Conservation (phyloP, 1,140 invertebrate species). For the Apis dorsata region DNA sequence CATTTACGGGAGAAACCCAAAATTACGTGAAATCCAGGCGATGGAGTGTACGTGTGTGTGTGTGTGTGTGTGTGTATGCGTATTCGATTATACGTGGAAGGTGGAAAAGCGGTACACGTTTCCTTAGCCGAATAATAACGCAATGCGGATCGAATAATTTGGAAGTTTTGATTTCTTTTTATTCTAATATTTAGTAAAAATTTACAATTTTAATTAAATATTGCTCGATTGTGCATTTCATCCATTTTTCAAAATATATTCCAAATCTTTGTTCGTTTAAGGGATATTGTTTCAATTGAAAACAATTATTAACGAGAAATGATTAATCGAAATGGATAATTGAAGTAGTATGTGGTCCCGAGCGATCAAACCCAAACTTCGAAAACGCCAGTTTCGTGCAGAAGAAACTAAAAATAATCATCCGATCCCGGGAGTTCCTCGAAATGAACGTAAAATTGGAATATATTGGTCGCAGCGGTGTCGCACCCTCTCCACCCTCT, state of each 20-base stretch:
- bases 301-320: too few species aligned
- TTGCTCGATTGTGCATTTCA: too few species aligned
- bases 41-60: conserved; percentile 1
- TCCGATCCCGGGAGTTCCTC: not conserved
- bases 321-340: too few species aligned
- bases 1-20: conserved; percentile 71
- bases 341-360: not conserved
- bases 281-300: too few species aligned
- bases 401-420: conserved; percentile 9
- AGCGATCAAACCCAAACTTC: not conserved
- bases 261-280: too few species aligned
- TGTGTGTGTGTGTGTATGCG: conserved; percentile 1
- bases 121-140: too few species aligned
- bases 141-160: too few species aligned
- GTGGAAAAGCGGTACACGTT: not conserved
- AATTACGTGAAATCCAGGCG: conserved; percentile 71
- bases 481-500: too few species aligned
- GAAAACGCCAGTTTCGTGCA: not conserved
- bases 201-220: too few species aligned
- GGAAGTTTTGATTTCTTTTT: too few species aligned
- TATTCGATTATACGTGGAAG: conserved; percentile 12
- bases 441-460: conserved; percentile 4
- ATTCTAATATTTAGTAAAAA: too few species aligned
- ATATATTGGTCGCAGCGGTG: conserved; percentile 9
- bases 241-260: too few species aligned